Evolutionary conservation across 2,113 vertebrate species (phyloP).

Genomic region (Tachuris rubrigastra): DNA sequence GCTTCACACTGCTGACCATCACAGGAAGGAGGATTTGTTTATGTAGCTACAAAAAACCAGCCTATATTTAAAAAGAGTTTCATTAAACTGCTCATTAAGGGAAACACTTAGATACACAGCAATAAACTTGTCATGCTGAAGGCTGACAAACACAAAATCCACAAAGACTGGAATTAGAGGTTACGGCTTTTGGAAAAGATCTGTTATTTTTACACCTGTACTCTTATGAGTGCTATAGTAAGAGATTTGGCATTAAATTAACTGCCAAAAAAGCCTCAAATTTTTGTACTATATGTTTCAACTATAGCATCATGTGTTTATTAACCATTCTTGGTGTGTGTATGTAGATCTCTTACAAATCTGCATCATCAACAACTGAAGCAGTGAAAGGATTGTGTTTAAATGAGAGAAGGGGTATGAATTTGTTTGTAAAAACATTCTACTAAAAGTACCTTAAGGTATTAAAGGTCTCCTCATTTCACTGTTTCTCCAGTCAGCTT

Average conservation of each 20-base stretch:
- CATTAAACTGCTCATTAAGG: not conserved
- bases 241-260: not conserved
- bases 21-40: not conserved
- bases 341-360: not conserved
- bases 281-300: not conserved
- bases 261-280: not conserved
- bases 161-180: not conserved
- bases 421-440: not conserved
- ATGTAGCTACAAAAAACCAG: not conserved
- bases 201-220: not conserved
- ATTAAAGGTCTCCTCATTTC: not conserved
- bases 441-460: not conserved
- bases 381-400: not conserved
- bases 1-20: not conserved
- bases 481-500: constrained; percentile 1
- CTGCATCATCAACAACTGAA: not conserved
- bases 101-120: not conserved
- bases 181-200: not conserved
- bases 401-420: not conserved
- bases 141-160: not conserved
- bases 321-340: not conserved
- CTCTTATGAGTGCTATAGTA: not conserved
- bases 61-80: not conserved
- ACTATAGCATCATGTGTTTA: not conserved
- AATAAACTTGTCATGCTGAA: not conserved